phyloP scores from a whole-genome alignment of 1,140 invertebrate species.

The Ooceraea biroi region DNA sequence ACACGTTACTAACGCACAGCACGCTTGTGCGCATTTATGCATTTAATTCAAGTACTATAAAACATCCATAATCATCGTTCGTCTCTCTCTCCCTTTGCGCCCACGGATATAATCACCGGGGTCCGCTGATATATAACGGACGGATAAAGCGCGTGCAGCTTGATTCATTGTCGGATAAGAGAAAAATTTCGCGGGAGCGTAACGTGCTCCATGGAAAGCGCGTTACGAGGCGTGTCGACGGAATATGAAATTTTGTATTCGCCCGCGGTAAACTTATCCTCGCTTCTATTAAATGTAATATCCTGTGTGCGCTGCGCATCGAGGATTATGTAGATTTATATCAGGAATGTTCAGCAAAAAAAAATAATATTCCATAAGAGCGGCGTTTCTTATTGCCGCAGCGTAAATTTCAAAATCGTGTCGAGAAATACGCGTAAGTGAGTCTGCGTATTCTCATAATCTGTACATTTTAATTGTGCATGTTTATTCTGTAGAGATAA shows the following conservation, averaged over 20 bases:
- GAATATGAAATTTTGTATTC: conserved; percentile 63
- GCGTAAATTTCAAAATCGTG: conserved; percentile 28
- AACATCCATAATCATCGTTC: conserved; percentile 6
- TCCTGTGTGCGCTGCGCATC: conserved; percentile 49
- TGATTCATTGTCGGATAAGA: conserved; percentile 55
- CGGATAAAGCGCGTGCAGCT: conserved; percentile 1
- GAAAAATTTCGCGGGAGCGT: conserved; percentile 60
- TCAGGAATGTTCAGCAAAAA: conserved; percentile 33
- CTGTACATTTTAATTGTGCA: neutral
- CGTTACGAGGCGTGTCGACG: conserved; percentile 57
- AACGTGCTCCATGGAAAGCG: conserved; percentile 54
- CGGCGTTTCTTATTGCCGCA: conserved; percentile 47
- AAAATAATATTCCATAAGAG: conserved; percentile 55
- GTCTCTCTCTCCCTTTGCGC: neutral
- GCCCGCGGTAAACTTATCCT: conserved; percentile 50
- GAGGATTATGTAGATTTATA: conserved; percentile 62
- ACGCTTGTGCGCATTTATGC: neutral
- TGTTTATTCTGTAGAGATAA: neutral
- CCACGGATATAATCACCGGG: conserved; percentile 34
- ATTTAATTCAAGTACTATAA: conserved; percentile 8
- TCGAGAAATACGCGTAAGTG: neutral
- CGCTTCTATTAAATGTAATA: conserved; percentile 63
- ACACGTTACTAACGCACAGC: neutral
- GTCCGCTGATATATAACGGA: conserved; percentile 14
- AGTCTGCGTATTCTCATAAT: neutral